Evolutionary conservation across 2,113 vertebrate species (phyloP).

Genomic region (Empidonax alnorum): DNA sequence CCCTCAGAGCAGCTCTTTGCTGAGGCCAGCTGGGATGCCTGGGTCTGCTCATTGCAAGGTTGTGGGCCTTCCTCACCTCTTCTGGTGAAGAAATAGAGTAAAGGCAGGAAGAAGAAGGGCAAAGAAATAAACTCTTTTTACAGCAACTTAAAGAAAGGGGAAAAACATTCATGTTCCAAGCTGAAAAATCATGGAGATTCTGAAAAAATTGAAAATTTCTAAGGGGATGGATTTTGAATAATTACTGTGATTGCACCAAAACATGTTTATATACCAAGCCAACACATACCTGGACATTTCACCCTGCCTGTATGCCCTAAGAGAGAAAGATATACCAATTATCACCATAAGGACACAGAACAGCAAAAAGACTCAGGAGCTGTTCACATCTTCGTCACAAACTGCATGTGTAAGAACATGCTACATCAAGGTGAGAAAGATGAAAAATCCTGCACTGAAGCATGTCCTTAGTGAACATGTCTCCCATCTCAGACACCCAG

Average conservation of each 20-base stretch:
- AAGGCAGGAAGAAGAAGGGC: neutral
- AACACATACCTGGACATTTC: neutral
- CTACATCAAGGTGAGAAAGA: rapidly evolving
- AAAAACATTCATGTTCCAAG: neutral
- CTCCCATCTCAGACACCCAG: neutral
- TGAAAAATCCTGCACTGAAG: neutral
- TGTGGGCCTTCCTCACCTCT: neutral
- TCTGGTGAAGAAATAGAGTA: neutral
- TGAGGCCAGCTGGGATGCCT: neutral
- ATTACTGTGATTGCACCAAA: neutral
- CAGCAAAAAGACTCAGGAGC: neutral
- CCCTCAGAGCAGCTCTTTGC: neutral
- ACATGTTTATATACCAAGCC: neutral
- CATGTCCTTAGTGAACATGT: neutral
- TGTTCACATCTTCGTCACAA: neutral
- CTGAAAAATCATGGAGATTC: neutral
- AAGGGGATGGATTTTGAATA: neutral
- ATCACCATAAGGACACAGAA: neutral
- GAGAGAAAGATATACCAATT: neutral
- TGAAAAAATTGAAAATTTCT: neutral
- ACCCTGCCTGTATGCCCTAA: neutral
- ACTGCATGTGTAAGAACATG: neutral
- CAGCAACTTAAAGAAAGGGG: neutral
- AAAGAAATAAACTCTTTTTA: neutral
- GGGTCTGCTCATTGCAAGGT: neutral